Base-by-base conservation (phyloP, 2,113 vertebrate species). In the Saguinus midas region DNA sequence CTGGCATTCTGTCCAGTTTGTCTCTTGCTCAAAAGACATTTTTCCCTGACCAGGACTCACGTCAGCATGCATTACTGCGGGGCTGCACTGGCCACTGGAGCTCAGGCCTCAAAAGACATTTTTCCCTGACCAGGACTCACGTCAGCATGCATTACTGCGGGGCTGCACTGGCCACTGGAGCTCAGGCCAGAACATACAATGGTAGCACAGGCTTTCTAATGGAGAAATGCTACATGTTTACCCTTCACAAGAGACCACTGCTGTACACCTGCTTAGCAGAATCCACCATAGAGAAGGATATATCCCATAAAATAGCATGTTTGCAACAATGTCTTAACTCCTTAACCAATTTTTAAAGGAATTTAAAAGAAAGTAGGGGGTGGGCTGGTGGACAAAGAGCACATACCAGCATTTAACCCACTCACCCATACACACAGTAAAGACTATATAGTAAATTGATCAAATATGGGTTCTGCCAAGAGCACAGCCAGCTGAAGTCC, bases 1-100 rank as follows among this genome's bases (percentile, higher is more conserved):
- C 90, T 95, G 94, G 84, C 91, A 58, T 84, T 95, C 91, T 87
- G 83, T 93, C 90, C 93, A 93, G 93, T 91, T 88, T 75, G 93
- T 52, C 73, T 85, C 68, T 68, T 93, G 57, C 95, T 93, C 83
- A 68, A 75, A 93, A 88, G 79, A 95, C 81, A 84, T 48, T 76
- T 91, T 79, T 70, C 57, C 68, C 55, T 76, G 57, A 93, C 68
- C 37, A 78, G 66, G 66, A 73, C 45, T 55, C 84, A 84, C 48
- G 40, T 94, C 83, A 87, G 94, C 94, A 50, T 5, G 86, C 40
- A 72, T 48, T 61, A 66, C 92, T 82, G 58, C 18, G 68, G 81
- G 91, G 40, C 72, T 79, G 73, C 27, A 2, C 17, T 17, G 87
- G 87, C 55, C 84, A 2, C 70, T n/a, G 75, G 89, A 91, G 87